Evolutionary conservation across 2,888 invertebrate genomes (phyloP), one percentile per base, ranked within the genome.

Genomic region (Parapristionchus giblindavisi): DNA sequence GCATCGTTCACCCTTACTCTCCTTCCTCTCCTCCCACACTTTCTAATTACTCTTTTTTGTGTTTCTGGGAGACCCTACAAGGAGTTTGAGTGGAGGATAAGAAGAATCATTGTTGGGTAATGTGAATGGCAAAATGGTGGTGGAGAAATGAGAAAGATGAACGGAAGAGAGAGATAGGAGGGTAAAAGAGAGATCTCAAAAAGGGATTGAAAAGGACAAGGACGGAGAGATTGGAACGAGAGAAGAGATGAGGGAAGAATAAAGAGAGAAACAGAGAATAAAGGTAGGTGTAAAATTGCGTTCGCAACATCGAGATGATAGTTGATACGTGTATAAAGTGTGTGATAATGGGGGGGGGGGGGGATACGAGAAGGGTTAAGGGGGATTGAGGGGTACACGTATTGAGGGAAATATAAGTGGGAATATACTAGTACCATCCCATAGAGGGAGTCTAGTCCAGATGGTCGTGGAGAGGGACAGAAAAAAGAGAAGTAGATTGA

Each of bases 141-240:
- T 40, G 43, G 27, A 17, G 27, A 40, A n/a, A 66, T 29, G 24
- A n/a, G 17, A 65, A 29, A 11, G 63, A 65, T 65, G 63, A 43
- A 40, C 43, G 43, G 43, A 43, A 32, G 63, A 29, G 63, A 65
- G 60, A 14, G 36, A 60, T 6, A 38, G 68, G 27, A 27, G 36
- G 66, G 21, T 36, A 66, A 52, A 66, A 52, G 43, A 36, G 68
- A 1, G 65, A 21, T 14, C 48, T 21, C 14, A 48, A 48, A 14
- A 21, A 43, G 68, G 24, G 68, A 68, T 52, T 36, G 38, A 34
- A 68, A 68, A 34, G 52, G 68, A 52, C 34, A 68, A 68, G 48
- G 52, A 52, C 51, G 48, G 48, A 48, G 48, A 21, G 48, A 68
- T 52, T 24, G 68, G 34, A 36, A 52, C 51, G n/a, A 48, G 40